Evolutionary conservation across 2,113 vertebrate genomes (phyloP), one percentile per base, ranked within the genome.

Genomic region (Rhagologus leucostigma): DNA sequence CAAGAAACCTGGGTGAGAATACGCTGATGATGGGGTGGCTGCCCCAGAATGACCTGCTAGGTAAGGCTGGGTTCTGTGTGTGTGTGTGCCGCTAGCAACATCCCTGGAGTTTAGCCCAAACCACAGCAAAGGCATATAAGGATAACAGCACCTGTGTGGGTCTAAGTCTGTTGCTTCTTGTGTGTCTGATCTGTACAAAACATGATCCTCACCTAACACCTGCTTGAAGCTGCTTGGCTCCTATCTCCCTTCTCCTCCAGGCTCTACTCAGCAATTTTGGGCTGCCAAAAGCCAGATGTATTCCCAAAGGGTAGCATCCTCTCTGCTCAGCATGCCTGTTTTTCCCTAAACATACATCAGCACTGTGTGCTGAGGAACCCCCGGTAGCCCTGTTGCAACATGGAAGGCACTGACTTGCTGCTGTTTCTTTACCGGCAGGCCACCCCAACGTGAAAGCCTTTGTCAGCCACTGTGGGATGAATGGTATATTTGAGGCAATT

Each of bases 401-500:
- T n/a, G 52, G 35, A 29, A 70, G 18, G 13, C 37, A 33, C 53
- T 94, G 83, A 95, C 14, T 47, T 68, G 39, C 60, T 84, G 44
- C 60, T 1, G 0, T 85, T 92, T 82, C 39, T 74, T 89, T 90
- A 49, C 55, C 37, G 62, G 30, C 87, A 97, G 97, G 97, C 33
- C 98, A 98, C 41, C 96, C 95, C 47, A 97, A 96, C 0, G 97
- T 97, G 70, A 97, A 96, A 90, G 96, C 90, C 41, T 97, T 98
- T 2, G 89, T 98, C 64, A 97, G 97, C 71, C 98, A 98, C 81
- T 97, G 98, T 0, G 98, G 98, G 14, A 95, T 97, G 93, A 98
- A 98, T 1, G 96, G 98, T 24, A 7, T 98, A 16, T 98, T 96
- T 44, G 98, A 98, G 73, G 97, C 98, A 14, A 97, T 98, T 65